These are phyloP conservation scores for Palythoa grandiflora DNA, from an alignment of 92 coral and sea anemone genomes.

Conservation along the genomic window DNA sequence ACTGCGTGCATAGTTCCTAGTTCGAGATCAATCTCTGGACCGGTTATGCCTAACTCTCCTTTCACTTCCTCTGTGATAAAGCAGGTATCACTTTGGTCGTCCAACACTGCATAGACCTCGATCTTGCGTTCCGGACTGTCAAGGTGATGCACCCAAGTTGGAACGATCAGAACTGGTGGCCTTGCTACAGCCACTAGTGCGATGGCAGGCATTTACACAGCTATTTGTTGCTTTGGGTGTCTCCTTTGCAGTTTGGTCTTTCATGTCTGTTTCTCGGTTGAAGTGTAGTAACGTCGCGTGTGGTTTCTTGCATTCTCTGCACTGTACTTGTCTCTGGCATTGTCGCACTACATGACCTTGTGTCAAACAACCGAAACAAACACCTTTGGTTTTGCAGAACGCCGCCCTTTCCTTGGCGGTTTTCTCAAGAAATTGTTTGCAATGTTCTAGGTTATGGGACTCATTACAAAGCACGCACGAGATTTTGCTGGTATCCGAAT, in stretches of 20 bases:
- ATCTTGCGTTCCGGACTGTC: constrained; percentile 53
- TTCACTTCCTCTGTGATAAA: constrained; percentile 58
- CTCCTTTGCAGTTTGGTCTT: neutral
- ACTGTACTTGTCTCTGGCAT: constrained; percentile 52
- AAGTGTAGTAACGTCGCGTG: constrained; percentile 62
- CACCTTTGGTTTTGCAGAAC: constrained; percentile 6
- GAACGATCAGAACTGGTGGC: constrained; percentile 71
- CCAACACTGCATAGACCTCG: constrained; percentile 64
- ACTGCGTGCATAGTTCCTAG: constrained; percentile 67
- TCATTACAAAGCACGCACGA: neutral
- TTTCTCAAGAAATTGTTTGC: neutral
- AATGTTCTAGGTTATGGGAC: neutral
- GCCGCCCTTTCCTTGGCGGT: neutral
- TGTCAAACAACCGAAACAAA: constrained; percentile 41
- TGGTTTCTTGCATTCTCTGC: constrained; percentile 66
- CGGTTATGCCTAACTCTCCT: constrained; percentile 39
- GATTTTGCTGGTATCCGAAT: neutral
- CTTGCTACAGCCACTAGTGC: constrained; percentile 44
- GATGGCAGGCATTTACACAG: constrained; percentile 65
- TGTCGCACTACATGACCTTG: constrained; percentile 61
- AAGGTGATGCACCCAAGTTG: constrained; percentile 64
- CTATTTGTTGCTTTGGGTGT: constrained; percentile 57
- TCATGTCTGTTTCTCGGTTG: neutral
- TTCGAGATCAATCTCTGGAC: constrained; percentile 53
- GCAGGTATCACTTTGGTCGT: constrained; percentile 72